Conservation (phyloP, 2,113 vertebrate genomes). For the Bothrops jararaca region DNA sequence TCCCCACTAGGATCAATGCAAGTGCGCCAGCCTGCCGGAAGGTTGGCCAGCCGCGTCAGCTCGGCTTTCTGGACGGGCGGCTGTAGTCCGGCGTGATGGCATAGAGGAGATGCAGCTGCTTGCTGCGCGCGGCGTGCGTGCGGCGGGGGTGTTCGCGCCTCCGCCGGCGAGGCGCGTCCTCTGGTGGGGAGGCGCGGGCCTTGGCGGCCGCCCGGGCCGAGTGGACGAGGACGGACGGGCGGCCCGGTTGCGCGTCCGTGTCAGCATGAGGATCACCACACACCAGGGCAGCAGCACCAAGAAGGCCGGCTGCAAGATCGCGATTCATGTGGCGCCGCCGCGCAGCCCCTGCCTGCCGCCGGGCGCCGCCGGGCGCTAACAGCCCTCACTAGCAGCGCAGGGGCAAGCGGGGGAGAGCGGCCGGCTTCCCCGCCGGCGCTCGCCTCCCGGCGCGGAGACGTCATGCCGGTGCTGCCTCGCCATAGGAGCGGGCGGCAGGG, state of each 20-base stretch:
- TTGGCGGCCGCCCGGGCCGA: slow-evolving; percentile 33
- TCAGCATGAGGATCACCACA: slow-evolving; percentile 91
- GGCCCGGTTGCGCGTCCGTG: slow-evolving; percentile 76
- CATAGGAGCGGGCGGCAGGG: slow-evolving; percentile 15
- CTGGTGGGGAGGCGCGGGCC: slow-evolving; percentile 17
- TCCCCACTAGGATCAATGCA: slow-evolving; percentile 96
- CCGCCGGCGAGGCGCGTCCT: slow-evolving; percentile 31
- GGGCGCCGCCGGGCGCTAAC: not conserved
- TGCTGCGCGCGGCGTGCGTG: not conserved
- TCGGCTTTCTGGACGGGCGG: slow-evolving; percentile 94
- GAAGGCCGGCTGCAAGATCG: slow-evolving; percentile 83
- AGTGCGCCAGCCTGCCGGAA: slow-evolving; percentile 90
- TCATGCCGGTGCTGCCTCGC: not conserved
- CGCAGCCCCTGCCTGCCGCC: not conserved
- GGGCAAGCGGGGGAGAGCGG: not conserved
- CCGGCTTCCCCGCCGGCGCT: not conserved
- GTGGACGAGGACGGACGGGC: slow-evolving; percentile 48
- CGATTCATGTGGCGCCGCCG: slow-evolving; percentile 79
- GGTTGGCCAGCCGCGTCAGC: slow-evolving; percentile 89
- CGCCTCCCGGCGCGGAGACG: not conserved
- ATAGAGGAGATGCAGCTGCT: slow-evolving; percentile 81
- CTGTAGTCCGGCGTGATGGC: slow-evolving; percentile 95
- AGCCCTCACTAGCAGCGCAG: slow-evolving; percentile 20
- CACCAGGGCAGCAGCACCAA: slow-evolving; percentile 91
- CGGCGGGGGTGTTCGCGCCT: no score